These are phyloP conservation scores for Tetranychus urticae DNA, from an alignment of 1,140 invertebrate species.

Conservation along the genomic window DNA sequence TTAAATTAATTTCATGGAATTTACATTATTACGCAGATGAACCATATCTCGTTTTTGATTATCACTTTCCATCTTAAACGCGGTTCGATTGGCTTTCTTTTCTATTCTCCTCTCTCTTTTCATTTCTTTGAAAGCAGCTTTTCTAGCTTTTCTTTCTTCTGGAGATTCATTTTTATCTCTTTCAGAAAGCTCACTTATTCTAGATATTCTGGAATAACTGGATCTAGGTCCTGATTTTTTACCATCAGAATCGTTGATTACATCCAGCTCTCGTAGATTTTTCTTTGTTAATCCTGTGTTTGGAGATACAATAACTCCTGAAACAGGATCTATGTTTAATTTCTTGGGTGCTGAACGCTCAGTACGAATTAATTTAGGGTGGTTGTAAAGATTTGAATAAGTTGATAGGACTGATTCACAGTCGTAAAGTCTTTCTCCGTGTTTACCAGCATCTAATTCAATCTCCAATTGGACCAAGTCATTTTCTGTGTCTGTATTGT, in stretches of 20 bases:
- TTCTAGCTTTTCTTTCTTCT: conserved; percentile 53
- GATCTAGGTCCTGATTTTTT: conserved; percentile 3
- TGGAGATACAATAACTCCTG: conserved; percentile 42
- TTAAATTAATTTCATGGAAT: conserved; percentile 2
- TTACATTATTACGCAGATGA: conserved; percentile 1
- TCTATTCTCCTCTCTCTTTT: conserved; percentile 28
- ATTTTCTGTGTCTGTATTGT: background rate
- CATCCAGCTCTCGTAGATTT: conserved; percentile 38
- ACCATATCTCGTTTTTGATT: conserved; percentile 3
- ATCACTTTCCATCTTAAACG: conserved; percentile 3
- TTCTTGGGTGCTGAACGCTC: background rate
- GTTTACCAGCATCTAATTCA: conserved; percentile 1
- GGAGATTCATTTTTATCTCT: conserved; percentile 54
- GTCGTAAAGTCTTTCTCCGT: conserved; percentile 8
- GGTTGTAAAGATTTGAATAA: conserved; percentile 71
- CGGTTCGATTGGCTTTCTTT: conserved; percentile 7
- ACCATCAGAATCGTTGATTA: conserved; percentile 20
- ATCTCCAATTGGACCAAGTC: background rate
- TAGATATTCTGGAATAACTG: conserved; percentile 19
- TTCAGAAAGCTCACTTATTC: conserved; percentile 23
- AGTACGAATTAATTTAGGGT: conserved; percentile 55
- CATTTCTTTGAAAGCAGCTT: conserved; percentile 55
- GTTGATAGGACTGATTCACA: conserved; percentile 23
- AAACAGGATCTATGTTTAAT: conserved; percentile 42
- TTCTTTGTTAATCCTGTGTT: conserved; percentile 28